A percentile compares a stretch with the other conserved stretches of the same genome.
These are phyloP conservation scores for Halictus quadricinctus DNA, from an alignment of 2,888 invertebrate genomes.

Conservation along the genomic window DNA sequence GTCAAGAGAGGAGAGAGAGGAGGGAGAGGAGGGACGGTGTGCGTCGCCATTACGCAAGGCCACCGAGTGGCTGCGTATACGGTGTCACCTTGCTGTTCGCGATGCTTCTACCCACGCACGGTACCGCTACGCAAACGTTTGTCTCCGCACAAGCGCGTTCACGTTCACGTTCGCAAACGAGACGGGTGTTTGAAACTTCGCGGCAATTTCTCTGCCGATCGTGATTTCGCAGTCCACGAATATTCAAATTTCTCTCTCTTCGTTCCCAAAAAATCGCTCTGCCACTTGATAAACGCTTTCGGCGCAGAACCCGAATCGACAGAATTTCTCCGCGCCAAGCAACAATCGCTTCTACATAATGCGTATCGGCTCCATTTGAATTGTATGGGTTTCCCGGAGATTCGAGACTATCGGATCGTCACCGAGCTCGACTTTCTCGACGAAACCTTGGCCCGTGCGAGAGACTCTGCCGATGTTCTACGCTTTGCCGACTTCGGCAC, in stretches of 20 bases:
- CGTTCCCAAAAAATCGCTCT: no score
- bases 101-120: constrained; percentile 74
- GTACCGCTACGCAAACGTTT: constrained; percentile 76
- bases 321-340: no score
- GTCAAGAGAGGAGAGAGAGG: constrained; percentile 18
- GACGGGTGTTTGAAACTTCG: background rate
- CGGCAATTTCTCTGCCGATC: background rate
- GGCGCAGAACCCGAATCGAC: no score
- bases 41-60: constrained; percentile 67
- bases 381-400: background rate
- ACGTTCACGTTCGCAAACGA: background rate
- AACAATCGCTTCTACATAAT: background rate
- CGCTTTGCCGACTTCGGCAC: background rate
- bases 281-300: background rate
- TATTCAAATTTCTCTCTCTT: background rate
- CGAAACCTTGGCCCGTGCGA: background rate
- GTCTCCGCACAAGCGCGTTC: constrained; percentile 43
- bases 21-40: background rate
- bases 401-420: background rate
- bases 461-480: background rate
- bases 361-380: background rate
- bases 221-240: background rate
- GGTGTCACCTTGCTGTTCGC: constrained; percentile 76
- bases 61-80: constrained; percentile 63
- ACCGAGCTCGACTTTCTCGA: background rate